phyloP scores from a whole-genome alignment of 64 coral and sea anemone species.

The Catalaphyllia jardinei region DNA sequence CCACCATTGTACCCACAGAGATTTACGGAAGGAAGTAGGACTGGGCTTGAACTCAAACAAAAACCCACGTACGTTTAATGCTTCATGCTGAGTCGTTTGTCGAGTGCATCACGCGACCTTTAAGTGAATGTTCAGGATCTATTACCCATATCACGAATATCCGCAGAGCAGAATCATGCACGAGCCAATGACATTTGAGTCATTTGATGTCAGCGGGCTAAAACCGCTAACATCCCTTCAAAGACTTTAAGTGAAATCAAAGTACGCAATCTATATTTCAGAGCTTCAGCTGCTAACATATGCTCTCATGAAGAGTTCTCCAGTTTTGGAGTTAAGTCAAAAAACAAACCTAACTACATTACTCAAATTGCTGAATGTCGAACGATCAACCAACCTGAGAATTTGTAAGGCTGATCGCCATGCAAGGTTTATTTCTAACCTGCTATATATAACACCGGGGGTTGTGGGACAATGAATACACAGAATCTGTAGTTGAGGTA shows the following conservation, averaged over 20 bases:
- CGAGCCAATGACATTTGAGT: too few relatives aligned
- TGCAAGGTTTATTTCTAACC: too few relatives aligned
- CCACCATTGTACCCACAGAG: background rate
- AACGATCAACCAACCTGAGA: background rate
- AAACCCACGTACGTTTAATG: background rate
- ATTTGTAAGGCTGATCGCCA: too few relatives aligned
- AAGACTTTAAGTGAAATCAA: background rate
- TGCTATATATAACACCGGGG: too few relatives aligned
- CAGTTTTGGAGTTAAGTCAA: background rate
- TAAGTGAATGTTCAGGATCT: background rate
- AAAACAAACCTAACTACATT: background rate
- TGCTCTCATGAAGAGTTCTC: background rate
- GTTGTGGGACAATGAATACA: too few relatives aligned
- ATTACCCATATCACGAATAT: background rate
- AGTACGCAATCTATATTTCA: background rate
- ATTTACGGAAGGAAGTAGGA: background rate
- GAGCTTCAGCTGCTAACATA: slow-evolving; percentile 13
- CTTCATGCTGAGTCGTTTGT: background rate
- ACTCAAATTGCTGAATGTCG: background rate
- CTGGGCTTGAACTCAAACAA: background rate
- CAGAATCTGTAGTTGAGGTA: too few relatives aligned
- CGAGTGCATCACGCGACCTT: background rate
- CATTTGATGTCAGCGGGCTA: too few relatives aligned
- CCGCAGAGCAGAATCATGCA: too few relatives aligned
- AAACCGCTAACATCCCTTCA: background rate